A percentile compares a stretch with the other conserved stretches of the same genome.
Evolutionary conservation across 1,140 invertebrate species (phyloP).

Genomic region (Whitmania pigra): DNA sequence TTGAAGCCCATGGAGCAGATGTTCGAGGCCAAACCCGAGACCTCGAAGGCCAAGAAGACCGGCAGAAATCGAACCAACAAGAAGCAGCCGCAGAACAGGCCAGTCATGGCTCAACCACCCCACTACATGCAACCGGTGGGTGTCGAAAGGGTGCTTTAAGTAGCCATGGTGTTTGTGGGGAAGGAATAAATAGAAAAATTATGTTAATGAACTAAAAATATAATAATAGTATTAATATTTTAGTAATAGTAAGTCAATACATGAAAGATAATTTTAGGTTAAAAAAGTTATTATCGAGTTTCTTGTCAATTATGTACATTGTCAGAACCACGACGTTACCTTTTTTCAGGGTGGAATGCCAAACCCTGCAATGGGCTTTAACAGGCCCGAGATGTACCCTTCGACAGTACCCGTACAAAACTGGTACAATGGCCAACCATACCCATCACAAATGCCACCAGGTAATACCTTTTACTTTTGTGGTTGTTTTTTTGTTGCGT

Average conservation of each 20-base stretch:
- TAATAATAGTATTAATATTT: no score
- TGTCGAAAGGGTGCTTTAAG: not conserved
- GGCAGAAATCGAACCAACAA: not conserved
- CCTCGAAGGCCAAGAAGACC: not conserved
- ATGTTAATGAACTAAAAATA: no score
- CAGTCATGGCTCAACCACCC: not conserved
- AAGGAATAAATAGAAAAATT: no score
- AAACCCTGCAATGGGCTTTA: not conserved
- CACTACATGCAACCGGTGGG: not conserved
- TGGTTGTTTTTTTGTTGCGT: not conserved
- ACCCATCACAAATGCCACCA: not conserved
- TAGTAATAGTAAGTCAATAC: no score
- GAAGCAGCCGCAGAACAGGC: constrained; percentile 4
- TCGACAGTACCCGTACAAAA: not conserved
- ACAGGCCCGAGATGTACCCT: constrained; percentile 5
- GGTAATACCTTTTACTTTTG: not conserved
- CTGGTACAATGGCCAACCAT: constrained; percentile 7
- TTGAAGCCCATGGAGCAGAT: constrained; percentile 11
- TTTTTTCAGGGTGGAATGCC: not conserved
- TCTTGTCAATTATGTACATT: no score
- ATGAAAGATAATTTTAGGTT: no score
- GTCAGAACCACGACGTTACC: no score
- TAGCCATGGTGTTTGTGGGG: not conserved
- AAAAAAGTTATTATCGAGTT: no score
- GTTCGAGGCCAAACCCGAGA: not conserved